Evolutionary conservation across 2,113 vertebrate species (phyloP).

Genomic region (Reinhardtius hippoglossoides): DNA sequence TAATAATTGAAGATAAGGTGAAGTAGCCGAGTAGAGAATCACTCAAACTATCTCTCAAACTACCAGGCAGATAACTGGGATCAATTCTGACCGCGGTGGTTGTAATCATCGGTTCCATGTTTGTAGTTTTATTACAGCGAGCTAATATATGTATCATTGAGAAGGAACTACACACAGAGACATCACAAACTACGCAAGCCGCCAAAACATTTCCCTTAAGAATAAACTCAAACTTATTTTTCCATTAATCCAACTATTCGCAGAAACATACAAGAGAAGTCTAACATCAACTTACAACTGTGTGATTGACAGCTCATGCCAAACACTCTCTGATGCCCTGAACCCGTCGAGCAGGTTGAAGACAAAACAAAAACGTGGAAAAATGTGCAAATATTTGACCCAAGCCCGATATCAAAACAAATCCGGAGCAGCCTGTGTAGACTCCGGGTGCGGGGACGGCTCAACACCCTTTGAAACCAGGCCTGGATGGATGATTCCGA

Average conservation of each 20-base stretch:
- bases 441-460: constrained; percentile 10
- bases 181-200: no score
- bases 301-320: constrained; percentile 43
- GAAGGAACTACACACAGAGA: no score
- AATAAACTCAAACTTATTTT: neutral
- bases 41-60: no score
- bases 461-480: constrained; percentile 11
- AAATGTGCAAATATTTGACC: constrained; percentile 65
- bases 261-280: constrained; percentile 21
- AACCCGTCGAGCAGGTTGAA: constrained; percentile 20
- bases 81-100: no score
- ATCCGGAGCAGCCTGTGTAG: constrained; percentile 8
- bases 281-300: constrained; percentile 27
- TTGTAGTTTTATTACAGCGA: no score
- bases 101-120: no score
- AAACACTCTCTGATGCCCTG: constrained; percentile 47
- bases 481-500: constrained; percentile 12
- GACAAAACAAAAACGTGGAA: constrained; percentile 30
- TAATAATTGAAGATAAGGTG: no score
- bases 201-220: no score
- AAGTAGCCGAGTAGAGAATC: no score
- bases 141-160: no score
- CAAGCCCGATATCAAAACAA: constrained; percentile 44
- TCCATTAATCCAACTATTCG: constrained; percentile 1
- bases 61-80: no score